Evolutionary conservation across 2,888 invertebrate genomes (phyloP).

Genomic region (Xestia rhomboidea): DNA sequence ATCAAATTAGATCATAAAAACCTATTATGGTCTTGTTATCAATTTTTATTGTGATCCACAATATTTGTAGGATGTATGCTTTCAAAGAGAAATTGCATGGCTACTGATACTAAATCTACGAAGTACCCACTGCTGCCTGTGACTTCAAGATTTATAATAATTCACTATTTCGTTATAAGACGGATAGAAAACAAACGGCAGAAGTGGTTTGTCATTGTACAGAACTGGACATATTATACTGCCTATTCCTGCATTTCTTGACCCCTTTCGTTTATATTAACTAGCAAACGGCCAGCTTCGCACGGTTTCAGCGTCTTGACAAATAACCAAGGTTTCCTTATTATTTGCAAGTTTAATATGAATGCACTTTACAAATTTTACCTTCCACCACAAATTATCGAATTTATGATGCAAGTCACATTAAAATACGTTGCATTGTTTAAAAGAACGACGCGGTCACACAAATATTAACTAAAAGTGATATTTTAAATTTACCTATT

Average conservation of each 20-base stretch:
- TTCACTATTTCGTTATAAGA: neutral
- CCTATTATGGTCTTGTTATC: slow-evolving; percentile 31
- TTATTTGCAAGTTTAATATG: too few relatives aligned
- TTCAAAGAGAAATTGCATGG: neutral
- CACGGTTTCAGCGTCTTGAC: neutral
- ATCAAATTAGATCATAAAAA: slow-evolving; percentile 48
- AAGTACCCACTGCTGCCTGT: neutral
- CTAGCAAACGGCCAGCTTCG: neutral
- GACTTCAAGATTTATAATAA: neutral
- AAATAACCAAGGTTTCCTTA: too few relatives aligned
- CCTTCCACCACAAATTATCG: neutral
- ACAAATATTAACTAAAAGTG: neutral
- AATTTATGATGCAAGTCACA: neutral
- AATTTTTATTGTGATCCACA: slow-evolving; percentile 29
- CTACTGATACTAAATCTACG: neutral
- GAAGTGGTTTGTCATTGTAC: neutral
- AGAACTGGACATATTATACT: neutral
- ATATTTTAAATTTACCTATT: too few relatives aligned
- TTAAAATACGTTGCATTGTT: too few relatives aligned
- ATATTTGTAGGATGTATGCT: slow-evolving; percentile 9
- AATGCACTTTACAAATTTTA: too few relatives aligned
- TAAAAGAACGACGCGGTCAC: neutral
- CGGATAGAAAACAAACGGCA: neutral
- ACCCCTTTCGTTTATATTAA: neutral
- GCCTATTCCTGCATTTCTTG: neutral